Evolutionary conservation across 2,888 invertebrate genomes (phyloP), one percentile per base, ranked within the genome.

Genomic region (Polydrusus tereticollis): DNA sequence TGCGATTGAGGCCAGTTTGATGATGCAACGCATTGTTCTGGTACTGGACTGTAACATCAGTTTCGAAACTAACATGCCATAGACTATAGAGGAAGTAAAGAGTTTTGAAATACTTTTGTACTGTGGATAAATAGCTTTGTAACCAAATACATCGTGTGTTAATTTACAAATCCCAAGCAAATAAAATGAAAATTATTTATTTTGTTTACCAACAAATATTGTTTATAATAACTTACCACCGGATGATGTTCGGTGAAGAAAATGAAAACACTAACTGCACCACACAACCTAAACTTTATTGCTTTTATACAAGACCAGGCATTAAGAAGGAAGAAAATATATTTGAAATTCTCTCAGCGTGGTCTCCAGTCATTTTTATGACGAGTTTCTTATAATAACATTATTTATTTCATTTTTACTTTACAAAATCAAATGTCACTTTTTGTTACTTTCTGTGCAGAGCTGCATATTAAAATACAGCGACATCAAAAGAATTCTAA

Each of bases 301-400:
- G 59, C 59, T 59, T 59, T 59, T 59, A 59, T 59, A 55, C 18
- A 38, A 41, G 33, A 33, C 7, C 14, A 20, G 14, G 23, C 41
- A 21, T 29, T 36, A 21, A 18, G n/a, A n/a, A n/a, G 16, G 41
- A 21, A 41, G 21, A 59, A 59, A 43, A 26, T 16, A 16, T 26
- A 16, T 41, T 60, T 60, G 16, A 26, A 43, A 60, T 60, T 60
- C 60, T 16, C 26, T 43, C 29, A n/a, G 60, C 41, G 26, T 45
- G 3, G 60, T 43, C 16, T 26, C 45, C 18, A 60, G 41, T 60
- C 60, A 60, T 50, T 63, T 33, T 50, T 33, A 36, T 63, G 63
- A 55, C 52, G 16, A 18, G 14, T 29, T 55, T 26, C 52, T 55
- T 26, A 55, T 55, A 55, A 55, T 55, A 55, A 18, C 12, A 55